phyloP scores from a whole-genome alignment of 1,140 invertebrate genomes.

The Papilio dardanus region DNA sequence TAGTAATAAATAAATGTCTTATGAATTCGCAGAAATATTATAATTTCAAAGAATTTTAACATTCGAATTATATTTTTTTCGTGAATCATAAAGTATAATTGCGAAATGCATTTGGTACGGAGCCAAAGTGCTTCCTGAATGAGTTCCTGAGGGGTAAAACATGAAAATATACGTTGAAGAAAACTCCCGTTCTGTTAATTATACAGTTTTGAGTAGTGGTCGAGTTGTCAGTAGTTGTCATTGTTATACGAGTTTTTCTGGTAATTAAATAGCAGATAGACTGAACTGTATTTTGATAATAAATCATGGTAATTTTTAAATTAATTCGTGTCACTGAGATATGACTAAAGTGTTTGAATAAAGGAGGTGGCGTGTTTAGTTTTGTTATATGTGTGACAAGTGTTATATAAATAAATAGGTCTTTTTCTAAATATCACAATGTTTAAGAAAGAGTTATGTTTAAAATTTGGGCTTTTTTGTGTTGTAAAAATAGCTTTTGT shows the following conservation, averaged over 20 bases:
- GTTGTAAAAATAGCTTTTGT: neutral
- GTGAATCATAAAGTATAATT: conserved; percentile 7
- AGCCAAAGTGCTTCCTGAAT: conserved; percentile 20
- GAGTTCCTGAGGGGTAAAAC: conserved; percentile 2
- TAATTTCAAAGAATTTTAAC: neutral
- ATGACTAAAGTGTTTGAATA: neutral
- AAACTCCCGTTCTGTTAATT: conserved; percentile 1
- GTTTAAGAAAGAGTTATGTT: neutral
- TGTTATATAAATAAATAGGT: neutral
- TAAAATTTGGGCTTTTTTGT: neutral
- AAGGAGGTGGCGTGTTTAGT: neutral
- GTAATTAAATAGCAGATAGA: neutral
- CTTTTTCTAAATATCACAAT: neutral
- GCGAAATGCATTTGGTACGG: conserved; percentile 24
- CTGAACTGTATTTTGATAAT: neutral
- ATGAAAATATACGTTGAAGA: too few species aligned
- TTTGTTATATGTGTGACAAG: neutral
- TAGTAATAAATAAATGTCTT: neutral
- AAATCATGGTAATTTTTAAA: neutral
- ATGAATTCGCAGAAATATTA: neutral
- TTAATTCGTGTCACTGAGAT: neutral
- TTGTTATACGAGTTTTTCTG: neutral
- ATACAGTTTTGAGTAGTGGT: conserved; percentile 9
- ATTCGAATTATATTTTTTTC: conserved; percentile 1
- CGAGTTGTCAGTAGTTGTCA: neutral